These are phyloP conservation scores for Sinocyclocheilus anshuiensis DNA, from an alignment of 2,113 vertebrate genomes.

Conservation along the genomic window DNA sequence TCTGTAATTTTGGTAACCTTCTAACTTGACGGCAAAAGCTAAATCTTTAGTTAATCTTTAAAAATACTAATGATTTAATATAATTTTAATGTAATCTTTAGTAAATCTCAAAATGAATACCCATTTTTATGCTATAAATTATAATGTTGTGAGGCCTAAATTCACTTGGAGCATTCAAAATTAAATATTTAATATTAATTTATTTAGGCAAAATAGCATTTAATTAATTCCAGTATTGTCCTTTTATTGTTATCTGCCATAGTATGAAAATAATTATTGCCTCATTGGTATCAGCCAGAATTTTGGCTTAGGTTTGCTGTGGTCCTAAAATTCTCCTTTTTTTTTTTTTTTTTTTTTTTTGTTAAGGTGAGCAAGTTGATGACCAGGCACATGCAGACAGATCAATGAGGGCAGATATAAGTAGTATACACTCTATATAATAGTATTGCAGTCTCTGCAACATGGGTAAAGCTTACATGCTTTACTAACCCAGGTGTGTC, in stretches of 20 bases:
- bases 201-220: neutral
- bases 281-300: neutral
- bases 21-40: no score
- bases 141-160: neutral
- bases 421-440: neutral
- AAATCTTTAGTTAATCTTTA: neutral
- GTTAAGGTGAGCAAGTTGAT: neutral
- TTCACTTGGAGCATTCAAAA: no score
- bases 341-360: neutral
- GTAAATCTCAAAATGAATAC: neutral
- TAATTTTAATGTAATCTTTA: neutral
- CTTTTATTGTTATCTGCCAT: neutral
- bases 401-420: neutral
- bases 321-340: neutral
- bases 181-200: neutral
- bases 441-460: conserved; percentile 9
- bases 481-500: conserved; percentile 18
- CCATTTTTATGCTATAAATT: neutral
- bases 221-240: neutral
- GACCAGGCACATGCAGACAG: neutral
- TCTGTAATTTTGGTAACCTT: no score
- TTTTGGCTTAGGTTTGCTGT: neutral
- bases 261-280: neutral
- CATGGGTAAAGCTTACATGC: neutral
- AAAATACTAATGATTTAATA: neutral